Conservation (phyloP, 2,113 vertebrate species). For the Lophotis ruficrista region DNA sequence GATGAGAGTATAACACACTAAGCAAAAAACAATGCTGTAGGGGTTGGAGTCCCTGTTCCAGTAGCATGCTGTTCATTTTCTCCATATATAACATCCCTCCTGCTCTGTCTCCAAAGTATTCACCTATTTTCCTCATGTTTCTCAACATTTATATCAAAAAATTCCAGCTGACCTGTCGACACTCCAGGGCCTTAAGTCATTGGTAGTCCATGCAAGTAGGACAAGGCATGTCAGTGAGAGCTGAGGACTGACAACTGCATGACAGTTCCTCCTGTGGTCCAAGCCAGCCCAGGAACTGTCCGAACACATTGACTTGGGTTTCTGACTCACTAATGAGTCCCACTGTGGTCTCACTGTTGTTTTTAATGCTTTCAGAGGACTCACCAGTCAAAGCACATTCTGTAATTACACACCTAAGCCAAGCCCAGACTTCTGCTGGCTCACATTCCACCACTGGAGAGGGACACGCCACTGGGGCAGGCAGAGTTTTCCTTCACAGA, state of each 20-base stretch:
- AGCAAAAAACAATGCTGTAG: background rate
- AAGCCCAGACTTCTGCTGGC: background rate
- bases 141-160: background rate
- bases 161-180: background rate
- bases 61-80: background rate
- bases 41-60: background rate
- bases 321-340: constrained; percentile 1
- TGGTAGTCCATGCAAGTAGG: background rate
- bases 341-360: background rate
- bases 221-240: background rate
- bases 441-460: background rate
- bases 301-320: background rate
- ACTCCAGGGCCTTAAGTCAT: background rate
- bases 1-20: background rate
- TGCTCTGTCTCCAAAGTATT: background rate
- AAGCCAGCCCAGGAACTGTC: background rate
- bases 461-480: background rate
- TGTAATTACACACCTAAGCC: background rate
- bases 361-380: background rate
- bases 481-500: background rate
- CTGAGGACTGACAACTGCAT: background rate
- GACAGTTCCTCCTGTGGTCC: background rate
- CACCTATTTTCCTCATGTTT: background rate
- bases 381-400: background rate
- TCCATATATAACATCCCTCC: background rate